Evolutionary conservation across 2,113 vertebrate species (phyloP), one percentile per base, ranked within the genome.

Genomic region (Canis aureus): DNA sequence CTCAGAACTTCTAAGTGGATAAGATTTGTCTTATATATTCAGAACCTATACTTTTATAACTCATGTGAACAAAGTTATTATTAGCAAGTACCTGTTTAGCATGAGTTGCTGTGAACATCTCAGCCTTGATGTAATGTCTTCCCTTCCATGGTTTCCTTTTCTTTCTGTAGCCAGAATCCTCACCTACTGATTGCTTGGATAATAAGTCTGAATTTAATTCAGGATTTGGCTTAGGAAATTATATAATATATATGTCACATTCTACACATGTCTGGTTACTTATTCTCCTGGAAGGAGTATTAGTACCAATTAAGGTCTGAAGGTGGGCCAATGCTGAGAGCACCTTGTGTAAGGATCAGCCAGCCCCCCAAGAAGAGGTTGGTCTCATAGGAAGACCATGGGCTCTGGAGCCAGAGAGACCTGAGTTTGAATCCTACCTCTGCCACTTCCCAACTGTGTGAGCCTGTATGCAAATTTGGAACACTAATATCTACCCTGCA

Each of bases 51-150:
- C 73, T 80, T 91, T 92, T 38, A 69, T 35, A 92, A 69, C 11
- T 95, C 87, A 92, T n/a, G 64, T 23, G 51, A 96, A 43, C 35
- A 78, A 84, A 83, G 67, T 94, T 83, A 95, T 92, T 96, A 97
- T 92, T 89, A 95, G 74, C 73, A 90, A 89, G 83, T 57, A 89
- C 82, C 53, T 91, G 17, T 38, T 96, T 78, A 94, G 55, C 67
- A 53, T 81, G 59, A 93, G 25, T 67, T 76, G 25, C 59, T 94
- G 17, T 91, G 83, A 96, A 85, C 5, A 9, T 73, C 83, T 96
- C 49, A 86, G 49, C 35, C 43, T 91, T 86, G 13, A 57, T 94
- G 49, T 29, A 73, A 97, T 89, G 66, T 94, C 59, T 94, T 92
- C 49, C 11, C 2, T 71, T 55, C 76, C 53, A 66, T 92, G 55